Conservation (phyloP, 2,113 vertebrate species). For the Epinephelus fuscoguttatus region DNA sequence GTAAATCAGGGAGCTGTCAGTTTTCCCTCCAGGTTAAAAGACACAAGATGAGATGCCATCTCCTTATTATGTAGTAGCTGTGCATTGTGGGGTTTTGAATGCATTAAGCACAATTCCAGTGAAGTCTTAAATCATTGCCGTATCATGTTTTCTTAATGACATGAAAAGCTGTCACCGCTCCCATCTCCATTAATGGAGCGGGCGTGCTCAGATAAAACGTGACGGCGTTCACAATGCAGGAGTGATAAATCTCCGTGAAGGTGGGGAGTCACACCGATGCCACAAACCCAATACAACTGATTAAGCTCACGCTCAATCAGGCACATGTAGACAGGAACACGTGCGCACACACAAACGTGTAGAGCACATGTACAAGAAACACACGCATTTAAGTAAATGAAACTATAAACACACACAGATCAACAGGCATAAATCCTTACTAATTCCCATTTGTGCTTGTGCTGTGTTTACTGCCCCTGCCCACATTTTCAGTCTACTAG, state of each 20-base stretch:
- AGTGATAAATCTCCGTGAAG: conserved; percentile 72
- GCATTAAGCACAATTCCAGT: conserved; percentile 50
- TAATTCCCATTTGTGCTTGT: conserved; percentile 61
- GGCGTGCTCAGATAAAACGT: conserved; percentile 70
- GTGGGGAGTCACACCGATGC: conserved; percentile 48
- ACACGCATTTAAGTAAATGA: conserved; percentile 6
- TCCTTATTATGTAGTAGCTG: conserved; percentile 54
- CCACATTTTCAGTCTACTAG: conserved; percentile 52
- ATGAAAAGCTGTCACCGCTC: conserved; percentile 69
- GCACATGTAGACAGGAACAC: neutral
- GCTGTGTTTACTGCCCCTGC: conserved; percentile 33
- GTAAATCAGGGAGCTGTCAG: conserved; percentile 45
- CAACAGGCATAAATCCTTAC: conserved; percentile 53
- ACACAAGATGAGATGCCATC: conserved; percentile 46
- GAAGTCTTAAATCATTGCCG: conserved; percentile 71
- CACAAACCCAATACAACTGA: conserved; percentile 55
- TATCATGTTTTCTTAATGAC: conserved; percentile 80
- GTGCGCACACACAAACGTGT: neutral
- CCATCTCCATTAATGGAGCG: conserved; percentile 74
- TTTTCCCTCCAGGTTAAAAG: conserved; percentile 36
- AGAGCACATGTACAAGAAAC: neutral
- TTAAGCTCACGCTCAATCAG: conserved; percentile 55
- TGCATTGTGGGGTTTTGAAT: conserved; percentile 55
- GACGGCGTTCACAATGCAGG: conserved; percentile 69
- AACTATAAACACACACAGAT: neutral